Base-by-base conservation (phyloP, 2,797 vertebrate species). In the Lates japonicus region DNA sequence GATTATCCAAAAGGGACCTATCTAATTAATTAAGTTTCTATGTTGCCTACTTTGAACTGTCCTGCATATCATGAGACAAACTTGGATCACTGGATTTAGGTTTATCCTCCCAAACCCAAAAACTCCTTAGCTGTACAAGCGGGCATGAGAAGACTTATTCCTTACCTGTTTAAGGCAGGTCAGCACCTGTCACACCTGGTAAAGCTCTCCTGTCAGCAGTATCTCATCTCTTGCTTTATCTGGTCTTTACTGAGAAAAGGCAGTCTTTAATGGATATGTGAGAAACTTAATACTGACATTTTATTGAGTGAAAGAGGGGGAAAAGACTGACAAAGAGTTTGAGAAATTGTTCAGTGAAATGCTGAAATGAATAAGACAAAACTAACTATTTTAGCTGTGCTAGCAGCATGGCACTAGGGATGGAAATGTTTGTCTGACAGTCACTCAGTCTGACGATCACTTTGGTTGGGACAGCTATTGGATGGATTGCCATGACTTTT, bases 161-260 rank as follows among this genome's bases (percentile, higher is more conserved):
- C 71, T 70, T 59, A 72, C 25, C 69, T 69, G 65, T 62, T 63
- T 4, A 41, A 78, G 87, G 78, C 89, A 91, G 88, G 90, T 91
- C 84, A 90, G 66, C 65, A 72, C 91, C 87, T 88, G 91, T 86
- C 79, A 85, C 70, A 74, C 54, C 42, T 19, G 35, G 76, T 68
- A 81, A 92, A 90, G 81, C 80, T 78, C 59, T 62, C 90, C 81
- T 87, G 67, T 86, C 83, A 85, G 74, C 79, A 66, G 69, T 19
- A 48, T 76, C 86, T 85, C 81, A 87, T 85, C 82, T 82, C 58
- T 63, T 48, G 19, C 82, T 92, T 86, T 79, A 83, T 87, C 71
- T 77, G 39, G 46, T 83, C 70, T 85, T 80, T 55, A 59, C 67
- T 73, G 65, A 81, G 80, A 86, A 80, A 77, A 82, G 52, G 33